phyloP scores from a whole-genome alignment of 2,888 invertebrate species.

The Lypha dubia region DNA sequence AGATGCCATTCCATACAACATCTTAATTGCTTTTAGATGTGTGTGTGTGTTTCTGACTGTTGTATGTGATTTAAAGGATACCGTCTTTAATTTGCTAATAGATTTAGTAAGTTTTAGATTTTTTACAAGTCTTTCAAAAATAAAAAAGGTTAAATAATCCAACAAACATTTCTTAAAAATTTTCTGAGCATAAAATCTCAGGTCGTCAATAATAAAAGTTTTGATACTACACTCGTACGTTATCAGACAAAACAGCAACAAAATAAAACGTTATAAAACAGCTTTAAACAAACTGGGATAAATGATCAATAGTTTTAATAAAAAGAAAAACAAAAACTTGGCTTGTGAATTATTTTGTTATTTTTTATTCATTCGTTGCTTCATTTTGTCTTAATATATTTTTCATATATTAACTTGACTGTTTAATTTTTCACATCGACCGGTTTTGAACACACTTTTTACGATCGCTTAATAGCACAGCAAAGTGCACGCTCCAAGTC shows the following conservation, averaged over 20 bases:
- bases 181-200: too few species aligned
- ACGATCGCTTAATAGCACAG: background rate
- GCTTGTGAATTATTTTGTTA: conserved; percentile 26
- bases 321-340: conserved; percentile 17
- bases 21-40: too few species aligned
- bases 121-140: too few species aligned
- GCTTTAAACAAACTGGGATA: conserved; percentile 45
- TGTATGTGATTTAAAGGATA: too few species aligned
- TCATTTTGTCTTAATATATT: conserved; percentile 16
- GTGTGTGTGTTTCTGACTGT: too few species aligned
- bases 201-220: background rate
- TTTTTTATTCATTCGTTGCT: conserved; percentile 5
- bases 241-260: background rate
- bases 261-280: conserved; percentile 10
- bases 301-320: conserved; percentile 56
- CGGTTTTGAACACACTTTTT: conserved; percentile 45
- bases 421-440: conserved; percentile 46
- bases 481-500: conserved; percentile 45
- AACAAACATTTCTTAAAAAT: too few species aligned
- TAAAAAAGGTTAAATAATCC: too few species aligned
- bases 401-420: conserved; percentile 25
- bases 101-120: too few species aligned
- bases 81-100: too few species aligned
- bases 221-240: background rate
- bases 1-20: too few species aligned